Evolutionary conservation across 1,140 invertebrate species (phyloP), one percentile per base, ranked within the genome.

Genomic region (Sinonovacula constricta): DNA sequence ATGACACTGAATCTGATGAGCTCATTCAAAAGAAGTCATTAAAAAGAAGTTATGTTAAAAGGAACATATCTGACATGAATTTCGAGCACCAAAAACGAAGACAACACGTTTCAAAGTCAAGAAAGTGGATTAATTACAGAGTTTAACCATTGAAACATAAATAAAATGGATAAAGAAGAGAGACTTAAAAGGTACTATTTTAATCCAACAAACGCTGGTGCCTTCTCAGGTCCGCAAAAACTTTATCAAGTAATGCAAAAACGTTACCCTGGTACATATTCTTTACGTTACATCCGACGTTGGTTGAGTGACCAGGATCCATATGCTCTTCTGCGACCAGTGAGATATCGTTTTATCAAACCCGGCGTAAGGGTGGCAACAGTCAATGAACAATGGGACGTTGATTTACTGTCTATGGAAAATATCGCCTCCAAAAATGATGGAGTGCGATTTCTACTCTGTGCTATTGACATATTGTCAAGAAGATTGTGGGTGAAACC

Each of bases 391-490:
- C 53, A 68, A n/a, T 63, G 12, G 14, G 81, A 79, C 54, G 51
- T 54, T 34, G 81, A 82, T 70, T 45, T 82, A 26, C 56, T 56
- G n/a, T 33, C 54, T 31, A n/a, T 81, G 12, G 26, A 59, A 24
- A 54, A 65, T 36, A 26, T 79, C 1, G 59, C 74, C 14, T 67
- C 54, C 14, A 3, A 54, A 26, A 78, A 81, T 57, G 39, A 54
- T 51, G 62, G 69, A 15, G 31, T 63, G 22, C 53, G 59, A 15
- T 81, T 33, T 63, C 33, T 81, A 5, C 30, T 81, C 1, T 28
- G 72, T n/a, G 75, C 65, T 30, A 74, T 79, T 3, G 69, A 75
- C 39, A 45, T 34, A 71, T 62, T 81, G 45, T 66, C 67, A 34
- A 26, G 33, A 31, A 68, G 53, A 63, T 51, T 81, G 18, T 75